Evolutionary conservation across 1,140 invertebrate species (phyloP).

Genomic region (Cotesia vestalis): DNA sequence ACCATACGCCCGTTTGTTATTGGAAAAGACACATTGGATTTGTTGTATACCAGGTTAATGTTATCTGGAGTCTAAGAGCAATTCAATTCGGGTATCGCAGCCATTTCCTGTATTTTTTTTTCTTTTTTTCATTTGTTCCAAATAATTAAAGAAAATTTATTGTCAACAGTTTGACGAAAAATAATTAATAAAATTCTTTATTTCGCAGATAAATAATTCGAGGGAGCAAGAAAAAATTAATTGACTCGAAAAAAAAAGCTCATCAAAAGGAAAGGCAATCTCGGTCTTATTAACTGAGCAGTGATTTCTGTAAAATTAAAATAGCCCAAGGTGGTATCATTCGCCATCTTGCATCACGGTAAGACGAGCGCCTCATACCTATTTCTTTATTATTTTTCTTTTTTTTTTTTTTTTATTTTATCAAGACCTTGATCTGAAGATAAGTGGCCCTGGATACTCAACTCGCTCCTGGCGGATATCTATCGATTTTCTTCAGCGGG

Average conservation of each 20-base stretch:
- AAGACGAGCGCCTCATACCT: constrained; percentile 37
- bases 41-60: too few relatives aligned
- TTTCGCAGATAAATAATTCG: too few relatives aligned
- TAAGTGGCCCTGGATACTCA: too few relatives aligned
- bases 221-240: too few relatives aligned
- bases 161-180: too few relatives aligned
- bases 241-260: background rate
- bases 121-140: too few relatives aligned
- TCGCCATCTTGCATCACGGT: constrained; percentile 48
- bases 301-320: constrained; percentile 67
- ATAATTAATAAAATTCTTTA: too few relatives aligned
- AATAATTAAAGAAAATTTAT: too few relatives aligned
- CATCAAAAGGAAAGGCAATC: constrained; percentile 37
- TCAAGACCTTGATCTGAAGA: constrained; percentile 43
- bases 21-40: constrained; percentile 48
- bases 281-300: constrained; percentile 65
- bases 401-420: constrained; percentile 20
- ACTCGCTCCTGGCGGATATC: too few relatives aligned
- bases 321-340: constrained; percentile 65
- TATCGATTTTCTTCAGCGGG: too few relatives aligned
- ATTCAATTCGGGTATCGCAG: constrained; percentile 24
- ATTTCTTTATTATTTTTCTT: constrained; percentile 24
- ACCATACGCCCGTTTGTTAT: constrained; percentile 62
- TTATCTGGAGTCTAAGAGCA: constrained; percentile 45
- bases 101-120: too few relatives aligned